Percentiles rank a stretch among this genome's conserved stretches.
These are phyloP conservation scores for Tachina lurida DNA, from an alignment of 2,888 invertebrate species.

Conservation along the genomic window DNA sequence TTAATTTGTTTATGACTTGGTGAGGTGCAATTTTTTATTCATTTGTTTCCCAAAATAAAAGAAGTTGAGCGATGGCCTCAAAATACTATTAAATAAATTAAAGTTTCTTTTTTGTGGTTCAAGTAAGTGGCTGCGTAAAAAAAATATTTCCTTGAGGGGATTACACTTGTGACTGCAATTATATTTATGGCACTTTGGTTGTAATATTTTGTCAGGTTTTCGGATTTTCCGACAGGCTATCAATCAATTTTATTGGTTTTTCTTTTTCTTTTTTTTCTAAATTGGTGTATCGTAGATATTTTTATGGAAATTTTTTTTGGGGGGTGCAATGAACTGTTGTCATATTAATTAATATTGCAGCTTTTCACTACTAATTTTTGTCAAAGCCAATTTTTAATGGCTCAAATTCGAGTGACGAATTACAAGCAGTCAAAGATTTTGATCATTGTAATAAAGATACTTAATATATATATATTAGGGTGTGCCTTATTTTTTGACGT, in stretches of 20 bases:
- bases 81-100: slow-evolving; percentile 65
- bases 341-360: slow-evolving; percentile 4
- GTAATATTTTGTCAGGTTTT: slow-evolving; percentile 79
- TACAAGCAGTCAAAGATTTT: no score
- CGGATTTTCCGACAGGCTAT: slow-evolving; percentile 56
- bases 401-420: no score
- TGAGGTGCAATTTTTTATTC: slow-evolving; percentile 64
- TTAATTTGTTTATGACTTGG: slow-evolving; percentile 68
- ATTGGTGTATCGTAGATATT: neutral
- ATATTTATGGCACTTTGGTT: slow-evolving; percentile 65
- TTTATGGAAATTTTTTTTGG: slow-evolving; percentile 14
- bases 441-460: no score
- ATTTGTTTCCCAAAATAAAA: slow-evolving; percentile 14
- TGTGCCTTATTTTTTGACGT: no score
- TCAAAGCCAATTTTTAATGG: no score
- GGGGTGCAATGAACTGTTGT: slow-evolving; percentile 24
- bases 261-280: neutral
- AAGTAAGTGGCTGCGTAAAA: slow-evolving; percentile 10
- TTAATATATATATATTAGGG: no score
- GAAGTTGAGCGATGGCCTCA: slow-evolving; percentile 22
- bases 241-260: slow-evolving; percentile 68
- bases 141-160: slow-evolving; percentile 50
- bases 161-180: slow-evolving; percentile 69
- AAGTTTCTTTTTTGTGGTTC: slow-evolving; percentile 43
- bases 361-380: no score